A percentile compares a stretch with the other conserved stretches of the same genome.
Conservation (phyloP, 2,113 vertebrate species). For the Fregata magnificens region DNA sequence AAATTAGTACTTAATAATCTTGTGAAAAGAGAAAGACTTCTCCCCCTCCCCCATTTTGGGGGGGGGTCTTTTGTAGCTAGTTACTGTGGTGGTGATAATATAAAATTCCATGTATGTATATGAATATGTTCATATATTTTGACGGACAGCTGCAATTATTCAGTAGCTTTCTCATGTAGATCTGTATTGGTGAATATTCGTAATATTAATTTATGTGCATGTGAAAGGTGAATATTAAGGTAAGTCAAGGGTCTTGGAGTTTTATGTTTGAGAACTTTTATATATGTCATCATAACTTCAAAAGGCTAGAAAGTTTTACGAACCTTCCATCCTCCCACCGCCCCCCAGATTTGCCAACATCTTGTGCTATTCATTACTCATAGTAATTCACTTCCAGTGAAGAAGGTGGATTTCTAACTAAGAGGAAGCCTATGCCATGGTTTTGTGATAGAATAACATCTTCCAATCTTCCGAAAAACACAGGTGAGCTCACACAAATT, state of each 20-base stretch:
- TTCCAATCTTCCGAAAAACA: background rate
- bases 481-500: background rate
- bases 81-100: background rate
- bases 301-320: background rate
- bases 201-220: background rate
- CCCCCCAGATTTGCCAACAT: background rate
- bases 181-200: background rate
- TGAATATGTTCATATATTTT: background rate
- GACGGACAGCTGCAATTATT: background rate
- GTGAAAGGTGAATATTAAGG: background rate
- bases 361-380: background rate
- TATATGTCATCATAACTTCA: background rate
- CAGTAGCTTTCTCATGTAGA: background rate
- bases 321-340: rapidly evolving
- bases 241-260: background rate
- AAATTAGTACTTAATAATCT: background rate
- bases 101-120: background rate
- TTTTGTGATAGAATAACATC: background rate
- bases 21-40: background rate
- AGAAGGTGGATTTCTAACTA: background rate
- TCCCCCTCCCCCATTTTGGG: rapidly evolving
- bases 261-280: background rate
- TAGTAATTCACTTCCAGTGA: background rate
- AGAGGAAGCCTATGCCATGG: background rate
- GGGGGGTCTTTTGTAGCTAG: background rate